Evolutionary conservation across 1,140 invertebrate species (phyloP).

Genomic region (Homarus americanus): DNA sequence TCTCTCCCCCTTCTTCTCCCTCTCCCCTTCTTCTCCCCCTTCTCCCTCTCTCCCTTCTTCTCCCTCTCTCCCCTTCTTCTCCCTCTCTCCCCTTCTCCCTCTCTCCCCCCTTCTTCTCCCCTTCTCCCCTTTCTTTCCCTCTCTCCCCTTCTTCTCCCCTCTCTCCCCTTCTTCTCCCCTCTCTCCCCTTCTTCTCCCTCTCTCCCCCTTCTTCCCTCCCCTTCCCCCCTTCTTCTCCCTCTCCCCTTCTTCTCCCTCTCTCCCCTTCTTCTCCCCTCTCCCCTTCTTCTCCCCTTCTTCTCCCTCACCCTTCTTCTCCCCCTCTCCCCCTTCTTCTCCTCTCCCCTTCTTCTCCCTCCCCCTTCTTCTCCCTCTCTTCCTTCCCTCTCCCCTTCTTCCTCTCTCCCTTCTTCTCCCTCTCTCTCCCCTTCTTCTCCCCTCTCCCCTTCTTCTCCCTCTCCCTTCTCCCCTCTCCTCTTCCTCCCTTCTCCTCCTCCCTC

Average conservation of each 20-base stretch:
- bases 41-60: too few relatives aligned
- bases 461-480: neutral
- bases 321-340: too few relatives aligned
- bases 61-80: too few relatives aligned
- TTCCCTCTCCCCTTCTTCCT: neutral
- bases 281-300: neutral
- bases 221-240: neutral
- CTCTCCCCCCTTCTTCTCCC: neutral
- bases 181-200: neutral
- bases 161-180: neutral
- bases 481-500: neutral
- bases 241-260: neutral
- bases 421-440: too few relatives aligned
- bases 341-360: neutral
- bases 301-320: neutral
- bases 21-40: too few relatives aligned
- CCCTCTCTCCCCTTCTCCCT: too few relatives aligned
- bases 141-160: neutral
- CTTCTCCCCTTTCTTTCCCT: slow-evolving; percentile 1
- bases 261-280: neutral
- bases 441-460: neutral
- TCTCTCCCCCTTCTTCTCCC: too few relatives aligned
- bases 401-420: too few relatives aligned
- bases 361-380: neutral
- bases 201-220: too few relatives aligned